A percentile compares a stretch with the other conserved stretches of the same genome.
These are phyloP conservation scores for Sanderia malayensis DNA, from an alignment of 30 jellyfish, hydroid and myxozoan species.

Conservation along the genomic window DNA sequence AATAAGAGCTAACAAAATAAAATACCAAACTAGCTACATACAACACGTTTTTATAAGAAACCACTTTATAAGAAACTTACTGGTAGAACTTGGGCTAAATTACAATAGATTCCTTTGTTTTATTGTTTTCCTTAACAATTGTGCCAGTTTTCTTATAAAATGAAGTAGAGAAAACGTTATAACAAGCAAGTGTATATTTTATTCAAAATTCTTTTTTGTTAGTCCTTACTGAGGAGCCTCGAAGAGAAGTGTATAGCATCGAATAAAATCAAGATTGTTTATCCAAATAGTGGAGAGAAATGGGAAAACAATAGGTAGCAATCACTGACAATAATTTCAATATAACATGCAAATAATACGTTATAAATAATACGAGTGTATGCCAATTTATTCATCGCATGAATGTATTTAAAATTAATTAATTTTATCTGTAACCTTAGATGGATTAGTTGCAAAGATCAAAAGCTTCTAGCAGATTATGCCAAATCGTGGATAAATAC, in stretches of 20 bases:
- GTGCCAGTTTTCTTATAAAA: too few species aligned
- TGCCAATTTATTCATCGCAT: neutral
- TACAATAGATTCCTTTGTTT: too few species aligned
- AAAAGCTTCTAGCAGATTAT: slow-evolving; percentile 22
- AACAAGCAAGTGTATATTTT: too few species aligned
- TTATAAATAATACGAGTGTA: neutral
- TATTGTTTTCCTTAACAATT: too few species aligned
- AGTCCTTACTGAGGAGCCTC: slow-evolving; percentile 45
- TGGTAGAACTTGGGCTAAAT: too few species aligned
- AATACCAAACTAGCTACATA: too few species aligned
- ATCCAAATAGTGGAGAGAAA: slow-evolving; percentile 74
- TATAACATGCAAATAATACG: neutral
- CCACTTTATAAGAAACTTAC: too few species aligned
- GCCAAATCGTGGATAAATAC: slow-evolving; percentile 59
- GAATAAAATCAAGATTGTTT: slow-evolving; percentile 40
- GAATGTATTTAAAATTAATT: neutral
- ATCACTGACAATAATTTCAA: neutral
- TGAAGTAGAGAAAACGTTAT: too few species aligned
- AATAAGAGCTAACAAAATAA: neutral
- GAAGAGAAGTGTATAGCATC: slow-evolving; percentile 6
- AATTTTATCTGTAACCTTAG: slow-evolving; percentile 7
- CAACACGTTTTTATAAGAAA: too few species aligned
- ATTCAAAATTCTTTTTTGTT: neutral
- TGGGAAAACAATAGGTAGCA: slow-evolving; percentile 46
- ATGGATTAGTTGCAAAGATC: slow-evolving; percentile 23